Conservation (phyloP, 2,113 vertebrate species). For the Tinamus guttatus region DNA sequence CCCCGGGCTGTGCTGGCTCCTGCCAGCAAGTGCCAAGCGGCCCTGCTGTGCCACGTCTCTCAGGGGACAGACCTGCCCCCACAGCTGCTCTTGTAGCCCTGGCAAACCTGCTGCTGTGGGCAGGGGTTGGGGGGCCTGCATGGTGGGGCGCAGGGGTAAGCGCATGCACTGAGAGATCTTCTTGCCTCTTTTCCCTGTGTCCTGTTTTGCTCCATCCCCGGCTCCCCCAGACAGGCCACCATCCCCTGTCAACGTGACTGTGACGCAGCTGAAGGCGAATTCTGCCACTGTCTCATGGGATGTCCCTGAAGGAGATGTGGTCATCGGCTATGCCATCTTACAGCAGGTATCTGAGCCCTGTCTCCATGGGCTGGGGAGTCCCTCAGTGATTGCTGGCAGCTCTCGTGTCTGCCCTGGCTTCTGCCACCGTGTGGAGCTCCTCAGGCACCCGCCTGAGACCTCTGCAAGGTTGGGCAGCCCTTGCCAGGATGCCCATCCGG, state of each 20-base stretch:
- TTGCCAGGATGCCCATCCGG: neutral
- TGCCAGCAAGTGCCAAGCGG: neutral
- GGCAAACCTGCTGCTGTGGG: neutral
- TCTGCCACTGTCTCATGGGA: slow-evolving; percentile 97
- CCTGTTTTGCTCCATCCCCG: neutral
- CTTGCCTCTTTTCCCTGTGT: slow-evolving; percentile 32
- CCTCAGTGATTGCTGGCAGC: neutral
- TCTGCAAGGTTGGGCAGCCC: neutral
- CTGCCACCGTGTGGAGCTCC: fast-evolving
- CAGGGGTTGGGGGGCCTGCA: neutral
- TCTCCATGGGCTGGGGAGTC: neutral
- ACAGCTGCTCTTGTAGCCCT: neutral
- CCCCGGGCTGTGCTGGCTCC: neutral
- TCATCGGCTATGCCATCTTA: slow-evolving; percentile 96
- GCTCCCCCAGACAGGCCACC: slow-evolving; percentile 88
- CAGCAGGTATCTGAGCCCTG: slow-evolving; percentile 86
- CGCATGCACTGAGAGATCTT: slow-evolving; percentile 1
- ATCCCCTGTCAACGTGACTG: slow-evolving; percentile 94
- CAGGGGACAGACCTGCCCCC: neutral
- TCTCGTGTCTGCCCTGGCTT: neutral
- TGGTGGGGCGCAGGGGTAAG: neutral
- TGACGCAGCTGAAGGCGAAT: slow-evolving; percentile 94
- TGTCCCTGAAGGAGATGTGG: slow-evolving; percentile 93
- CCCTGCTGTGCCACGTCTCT: neutral
- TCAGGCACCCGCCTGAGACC: neutral